Evolutionary conservation across 2,797 vertebrate species (phyloP).

Genomic region (Xiphophorus birchmanni): DNA sequence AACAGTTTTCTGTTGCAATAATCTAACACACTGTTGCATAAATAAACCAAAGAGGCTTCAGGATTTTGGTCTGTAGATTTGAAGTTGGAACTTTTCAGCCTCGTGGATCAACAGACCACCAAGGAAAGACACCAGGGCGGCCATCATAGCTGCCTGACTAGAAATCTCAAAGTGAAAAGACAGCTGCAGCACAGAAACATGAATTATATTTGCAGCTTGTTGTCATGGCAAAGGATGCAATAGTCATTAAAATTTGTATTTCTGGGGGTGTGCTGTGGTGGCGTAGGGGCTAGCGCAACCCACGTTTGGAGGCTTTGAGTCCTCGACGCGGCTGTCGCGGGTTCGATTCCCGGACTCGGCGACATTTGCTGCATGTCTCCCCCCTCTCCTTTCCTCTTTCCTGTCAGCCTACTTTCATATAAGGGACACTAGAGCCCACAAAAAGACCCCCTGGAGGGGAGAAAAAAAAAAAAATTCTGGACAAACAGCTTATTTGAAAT

Average conservation of each 20-base stretch:
- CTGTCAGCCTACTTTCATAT: too few species aligned
- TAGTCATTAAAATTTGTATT: not conserved
- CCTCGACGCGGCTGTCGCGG: too few species aligned
- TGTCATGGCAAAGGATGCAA: not conserved
- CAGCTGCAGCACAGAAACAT: not conserved
- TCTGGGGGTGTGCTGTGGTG: not conserved
- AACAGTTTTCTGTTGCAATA: not conserved
- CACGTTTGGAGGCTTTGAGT: too few species aligned
- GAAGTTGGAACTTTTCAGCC: not conserved
- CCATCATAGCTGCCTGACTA: not conserved
- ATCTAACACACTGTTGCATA: not conserved
- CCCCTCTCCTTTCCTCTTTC: too few species aligned
- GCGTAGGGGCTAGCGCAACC: too few species aligned
- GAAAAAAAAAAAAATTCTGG: not conserved
- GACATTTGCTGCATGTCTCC: too few species aligned
- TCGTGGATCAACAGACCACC: not conserved
- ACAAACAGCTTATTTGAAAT: not conserved
- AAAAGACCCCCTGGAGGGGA: too few species aligned
- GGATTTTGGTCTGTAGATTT: not conserved
- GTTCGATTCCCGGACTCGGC: too few species aligned
- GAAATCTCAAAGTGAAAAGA: not conserved
- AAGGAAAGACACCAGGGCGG: not conserved
- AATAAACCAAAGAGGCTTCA: not conserved
- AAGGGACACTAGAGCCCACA: too few species aligned
- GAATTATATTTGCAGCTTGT: not conserved